phyloP scores from a whole-genome alignment of 2,888 invertebrate species.

The Ctena decussata region DNA sequence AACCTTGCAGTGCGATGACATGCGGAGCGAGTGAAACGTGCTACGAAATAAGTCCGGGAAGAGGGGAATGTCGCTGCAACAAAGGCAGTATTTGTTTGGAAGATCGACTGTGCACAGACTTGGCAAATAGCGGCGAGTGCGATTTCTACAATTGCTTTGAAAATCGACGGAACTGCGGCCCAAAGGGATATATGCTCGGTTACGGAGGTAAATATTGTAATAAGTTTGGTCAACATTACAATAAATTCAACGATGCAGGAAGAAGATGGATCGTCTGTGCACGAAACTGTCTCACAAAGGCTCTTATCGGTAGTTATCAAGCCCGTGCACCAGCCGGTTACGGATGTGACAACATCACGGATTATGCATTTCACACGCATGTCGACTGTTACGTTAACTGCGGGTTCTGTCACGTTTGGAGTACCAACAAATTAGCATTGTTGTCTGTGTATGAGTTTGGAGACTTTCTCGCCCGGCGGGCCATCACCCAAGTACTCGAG shows the following conservation, averaged over 20 bases:
- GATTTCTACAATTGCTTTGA: constrained; percentile 26
- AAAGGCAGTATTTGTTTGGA: neutral
- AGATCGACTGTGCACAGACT: neutral
- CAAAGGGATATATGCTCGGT: neutral
- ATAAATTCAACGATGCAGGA: constrained; percentile 1
- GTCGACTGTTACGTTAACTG: constrained; percentile 20
- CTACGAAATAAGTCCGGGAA: neutral
- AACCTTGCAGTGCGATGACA: neutral
- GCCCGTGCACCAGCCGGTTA: neutral
- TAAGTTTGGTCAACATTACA: neutral
- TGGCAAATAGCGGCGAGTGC: neutral
- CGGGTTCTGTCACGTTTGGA: constrained; percentile 12
- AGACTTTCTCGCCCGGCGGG: neutral
- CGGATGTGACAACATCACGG: neutral
- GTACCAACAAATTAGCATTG: constrained; percentile 8
- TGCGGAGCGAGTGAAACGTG: constrained; percentile 9
- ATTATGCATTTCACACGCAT: constrained; percentile 5
- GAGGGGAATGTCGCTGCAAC: neutral
- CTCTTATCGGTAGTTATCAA: neutral
- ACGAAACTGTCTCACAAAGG: constrained; percentile 5
- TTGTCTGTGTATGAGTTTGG: neutral
- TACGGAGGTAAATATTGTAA: constrained; percentile 22
- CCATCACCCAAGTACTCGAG: neutral
- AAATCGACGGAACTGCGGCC: neutral
- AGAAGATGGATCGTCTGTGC: constrained; percentile 10